Conservation (phyloP, 2,113 vertebrate genomes). For the Indri indri region DNA sequence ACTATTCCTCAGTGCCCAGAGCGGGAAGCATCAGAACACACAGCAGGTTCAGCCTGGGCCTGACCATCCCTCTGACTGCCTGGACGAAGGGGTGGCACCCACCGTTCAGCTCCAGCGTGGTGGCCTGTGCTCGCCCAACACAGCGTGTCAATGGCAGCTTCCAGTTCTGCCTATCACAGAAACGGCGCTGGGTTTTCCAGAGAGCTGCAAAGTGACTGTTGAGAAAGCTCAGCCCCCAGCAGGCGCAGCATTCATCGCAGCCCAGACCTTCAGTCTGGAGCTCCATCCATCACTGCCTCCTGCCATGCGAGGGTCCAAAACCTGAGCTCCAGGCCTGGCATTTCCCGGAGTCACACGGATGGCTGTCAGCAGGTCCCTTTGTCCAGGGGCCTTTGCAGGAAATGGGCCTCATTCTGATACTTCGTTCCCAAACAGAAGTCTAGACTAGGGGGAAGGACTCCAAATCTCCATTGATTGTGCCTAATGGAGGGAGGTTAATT, state of each 20-base stretch:
- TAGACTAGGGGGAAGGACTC: constrained; percentile 60
- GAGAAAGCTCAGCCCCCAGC: constrained; percentile 33
- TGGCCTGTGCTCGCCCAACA: not conserved
- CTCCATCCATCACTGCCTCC: constrained; percentile 80
- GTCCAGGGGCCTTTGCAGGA: constrained; percentile 62
- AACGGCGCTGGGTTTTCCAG: constrained; percentile 43
- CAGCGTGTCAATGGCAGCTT: not conserved
- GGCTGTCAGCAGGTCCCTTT: constrained; percentile 77
- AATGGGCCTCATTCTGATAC: constrained; percentile 72
- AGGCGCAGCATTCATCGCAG: constrained; percentile 74
- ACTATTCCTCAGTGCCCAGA: not conserved
- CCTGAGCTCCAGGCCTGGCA: constrained; percentile 39
- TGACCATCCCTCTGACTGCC: not conserved
- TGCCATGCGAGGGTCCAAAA: constrained; percentile 64
- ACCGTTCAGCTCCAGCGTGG: rapidly evolving
- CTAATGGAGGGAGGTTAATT: constrained; percentile 80
- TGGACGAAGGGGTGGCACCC: not conserved
- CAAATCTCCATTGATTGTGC: constrained; percentile 77
- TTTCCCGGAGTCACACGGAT: constrained; percentile 47
- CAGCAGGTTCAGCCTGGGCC: no score
- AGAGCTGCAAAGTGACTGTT: constrained; percentile 53
- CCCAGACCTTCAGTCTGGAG: constrained; percentile 70
- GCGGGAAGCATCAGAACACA: not conserved
- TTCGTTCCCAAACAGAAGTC: constrained; percentile 71
- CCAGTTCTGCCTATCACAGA: constrained; percentile 61